A percentile compares a stretch with the other conserved stretches of the same genome.
Evolutionary conservation across 1,140 invertebrate genomes (phyloP).

Genomic region (Druon quercuslanigerum): DNA sequence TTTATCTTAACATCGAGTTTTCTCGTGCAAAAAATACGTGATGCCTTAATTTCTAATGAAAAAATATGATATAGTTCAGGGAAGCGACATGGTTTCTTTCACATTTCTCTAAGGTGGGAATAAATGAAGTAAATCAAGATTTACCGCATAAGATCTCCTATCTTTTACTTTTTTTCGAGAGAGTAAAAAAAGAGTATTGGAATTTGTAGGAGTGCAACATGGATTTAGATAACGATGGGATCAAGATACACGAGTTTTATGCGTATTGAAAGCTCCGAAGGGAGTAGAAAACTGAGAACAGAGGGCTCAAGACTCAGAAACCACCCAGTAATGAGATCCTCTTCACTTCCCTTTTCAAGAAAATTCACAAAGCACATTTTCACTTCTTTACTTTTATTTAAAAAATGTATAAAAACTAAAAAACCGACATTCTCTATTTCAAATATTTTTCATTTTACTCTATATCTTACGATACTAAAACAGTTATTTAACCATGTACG

Average conservation of each 20-base stretch:
- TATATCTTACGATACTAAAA: too few relatives aligned
- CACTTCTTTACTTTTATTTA: too few relatives aligned
- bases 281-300: neutral
- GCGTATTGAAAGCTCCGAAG: neutral
- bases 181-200: neutral
- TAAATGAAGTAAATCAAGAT: slow-evolving; percentile 1
- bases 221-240: slow-evolving; percentile 20
- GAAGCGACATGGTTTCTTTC: neutral
- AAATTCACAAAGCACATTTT: too few relatives aligned
- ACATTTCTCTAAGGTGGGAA: neutral
- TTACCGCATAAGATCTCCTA: neutral
- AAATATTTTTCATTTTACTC: too few relatives aligned
- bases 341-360: neutral
- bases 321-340: neutral
- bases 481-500: too few relatives aligned
- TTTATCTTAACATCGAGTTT: too few relatives aligned
- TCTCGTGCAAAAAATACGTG: too few relatives aligned
- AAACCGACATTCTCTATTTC: too few relatives aligned
- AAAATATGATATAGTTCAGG: neutral
- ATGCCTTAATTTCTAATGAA: too few relatives aligned
- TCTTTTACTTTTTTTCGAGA: neutral
- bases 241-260: slow-evolving; percentile 2
- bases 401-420: too few relatives aligned
- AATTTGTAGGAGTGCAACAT: slow-evolving; percentile 15
- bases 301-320: neutral